These are phyloP conservation scores for Acanthosoma haemorrhoidale DNA, from an alignment of 2,888 invertebrate genomes.

Conservation along the genomic window DNA sequence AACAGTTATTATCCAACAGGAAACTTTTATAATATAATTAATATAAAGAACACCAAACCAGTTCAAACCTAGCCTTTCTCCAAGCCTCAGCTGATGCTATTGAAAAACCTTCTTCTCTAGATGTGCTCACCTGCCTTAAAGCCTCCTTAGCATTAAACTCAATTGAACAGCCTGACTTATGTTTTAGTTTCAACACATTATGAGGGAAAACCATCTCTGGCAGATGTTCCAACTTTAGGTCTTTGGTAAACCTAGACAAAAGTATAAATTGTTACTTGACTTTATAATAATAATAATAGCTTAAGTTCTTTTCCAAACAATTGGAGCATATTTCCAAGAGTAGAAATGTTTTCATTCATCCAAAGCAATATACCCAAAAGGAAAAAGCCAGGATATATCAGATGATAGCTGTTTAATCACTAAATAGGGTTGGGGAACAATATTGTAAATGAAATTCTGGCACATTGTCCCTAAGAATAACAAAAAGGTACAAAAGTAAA, in stretches of 20 bases:
- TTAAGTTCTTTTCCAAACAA: too few relatives aligned
- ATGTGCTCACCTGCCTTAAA: slow-evolving; percentile 68
- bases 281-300: too few relatives aligned
- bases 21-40: not conserved
- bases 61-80: slow-evolving; percentile 73
- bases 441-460: too few relatives aligned
- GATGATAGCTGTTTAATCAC: too few relatives aligned
- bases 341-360: too few relatives aligned
- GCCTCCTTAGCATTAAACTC: slow-evolving; percentile 90
- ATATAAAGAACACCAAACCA: not conserved
- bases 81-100: slow-evolving; percentile 88
- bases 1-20: not conserved
- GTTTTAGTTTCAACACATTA: slow-evolving; percentile 68
- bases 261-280: too few relatives aligned
- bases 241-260: slow-evolving; percentile 65
- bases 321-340: too few relatives aligned
- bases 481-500: too few relatives aligned
- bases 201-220: slow-evolving; percentile 99
- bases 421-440: too few relatives aligned
- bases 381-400: too few relatives aligned
- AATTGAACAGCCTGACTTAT: slow-evolving; percentile 63
- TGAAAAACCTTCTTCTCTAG: slow-evolving; percentile 67
- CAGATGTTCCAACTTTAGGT: slow-evolving; percentile 77
- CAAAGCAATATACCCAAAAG: too few relatives aligned
- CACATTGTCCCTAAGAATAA: too few relatives aligned